phyloP scores from a whole-genome alignment of 2,888 invertebrate species.

The Alsophila aescularia region DNA sequence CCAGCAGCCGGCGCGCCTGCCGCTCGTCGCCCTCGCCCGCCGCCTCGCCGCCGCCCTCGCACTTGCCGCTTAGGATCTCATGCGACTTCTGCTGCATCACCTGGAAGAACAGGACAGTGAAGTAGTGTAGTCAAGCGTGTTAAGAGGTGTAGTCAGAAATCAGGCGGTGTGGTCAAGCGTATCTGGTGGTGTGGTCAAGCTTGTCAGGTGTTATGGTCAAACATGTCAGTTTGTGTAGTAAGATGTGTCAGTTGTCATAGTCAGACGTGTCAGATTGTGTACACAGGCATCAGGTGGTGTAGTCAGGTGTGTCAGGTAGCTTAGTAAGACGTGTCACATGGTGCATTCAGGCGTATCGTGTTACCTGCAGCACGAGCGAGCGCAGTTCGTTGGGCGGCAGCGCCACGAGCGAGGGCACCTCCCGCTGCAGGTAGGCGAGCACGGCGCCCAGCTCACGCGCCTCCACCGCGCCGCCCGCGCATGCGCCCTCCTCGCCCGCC shows the following conservation, averaged over 20 bases:
- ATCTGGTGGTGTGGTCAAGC: too few relatives aligned
- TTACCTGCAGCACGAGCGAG: constrained; percentile 78
- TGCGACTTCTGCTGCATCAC: constrained; percentile 83
- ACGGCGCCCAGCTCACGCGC: constrained; percentile 84
- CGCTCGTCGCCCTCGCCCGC: constrained; percentile 59
- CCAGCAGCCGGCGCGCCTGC: constrained; percentile 72
- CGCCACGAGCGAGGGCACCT: constrained; percentile 80
- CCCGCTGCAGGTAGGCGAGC: constrained; percentile 85
- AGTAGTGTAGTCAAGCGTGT: too few relatives aligned
- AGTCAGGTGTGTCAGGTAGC: too few relatives aligned
- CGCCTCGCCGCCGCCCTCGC: constrained; percentile 45
- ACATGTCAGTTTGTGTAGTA: too few relatives aligned
- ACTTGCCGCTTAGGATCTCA: constrained; percentile 76
- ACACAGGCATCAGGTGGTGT: too few relatives aligned
- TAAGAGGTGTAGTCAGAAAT: too few relatives aligned
- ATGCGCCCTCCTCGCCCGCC: constrained; percentile 43
- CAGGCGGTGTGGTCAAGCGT: too few relatives aligned
- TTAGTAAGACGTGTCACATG: too few relatives aligned
- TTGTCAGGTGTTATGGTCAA: too few relatives aligned
- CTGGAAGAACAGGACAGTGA: constrained; percentile 42
- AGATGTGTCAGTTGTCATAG: too few relatives aligned
- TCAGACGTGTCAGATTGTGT: too few relatives aligned
- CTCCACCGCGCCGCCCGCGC: constrained; percentile 55
- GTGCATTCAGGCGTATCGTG: not conserved
- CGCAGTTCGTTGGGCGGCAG: constrained; percentile 80